Percentiles rank a stretch among this genome's conserved stretches.
These are phyloP conservation scores for Hydrochoerus hydrochaeris DNA, from an alignment of 2,113 vertebrate genomes.

Conservation along the genomic window DNA sequence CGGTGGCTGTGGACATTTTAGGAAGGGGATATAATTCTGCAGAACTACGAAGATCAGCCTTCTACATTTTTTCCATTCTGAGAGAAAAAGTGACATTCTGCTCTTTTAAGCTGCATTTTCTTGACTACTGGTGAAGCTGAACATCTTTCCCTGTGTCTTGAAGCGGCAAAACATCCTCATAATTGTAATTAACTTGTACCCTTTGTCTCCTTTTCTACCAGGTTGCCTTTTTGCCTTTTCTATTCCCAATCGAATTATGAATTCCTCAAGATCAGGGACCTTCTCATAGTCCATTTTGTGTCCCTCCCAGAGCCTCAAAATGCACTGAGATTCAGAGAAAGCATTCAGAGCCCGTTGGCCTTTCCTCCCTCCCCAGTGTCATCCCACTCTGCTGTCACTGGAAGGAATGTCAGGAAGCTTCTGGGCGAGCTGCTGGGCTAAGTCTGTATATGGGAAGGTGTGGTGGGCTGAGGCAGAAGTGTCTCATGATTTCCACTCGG, in stretches of 20 bases:
- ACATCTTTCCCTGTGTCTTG: not conserved
- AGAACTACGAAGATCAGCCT: not conserved
- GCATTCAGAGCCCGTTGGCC: not conserved
- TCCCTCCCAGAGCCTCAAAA: not conserved
- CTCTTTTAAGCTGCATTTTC: not conserved
- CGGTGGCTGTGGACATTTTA: not conserved
- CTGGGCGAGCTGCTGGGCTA: not conserved
- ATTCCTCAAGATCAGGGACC: conserved; percentile 7
- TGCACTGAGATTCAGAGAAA: not conserved
- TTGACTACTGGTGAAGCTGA: not conserved
- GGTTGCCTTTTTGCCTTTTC: not conserved
- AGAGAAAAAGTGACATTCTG: not conserved
- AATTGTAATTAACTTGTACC: not conserved
- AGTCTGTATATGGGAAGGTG: not conserved
- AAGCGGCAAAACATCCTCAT: not conserved
- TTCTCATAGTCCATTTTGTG: not conserved
- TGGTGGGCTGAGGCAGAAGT: not conserved
- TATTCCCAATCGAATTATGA: not conserved
- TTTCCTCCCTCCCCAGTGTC: not conserved
- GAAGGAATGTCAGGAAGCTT: not conserved
- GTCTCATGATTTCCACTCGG: not conserved
- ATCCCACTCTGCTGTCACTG: not conserved
- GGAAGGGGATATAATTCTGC: not conserved
- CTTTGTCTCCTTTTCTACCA: not conserved
- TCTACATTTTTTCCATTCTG: not conserved